Base-by-base conservation (phyloP, 2,113 vertebrate genomes). In the Leiothrix lutea region DNA sequence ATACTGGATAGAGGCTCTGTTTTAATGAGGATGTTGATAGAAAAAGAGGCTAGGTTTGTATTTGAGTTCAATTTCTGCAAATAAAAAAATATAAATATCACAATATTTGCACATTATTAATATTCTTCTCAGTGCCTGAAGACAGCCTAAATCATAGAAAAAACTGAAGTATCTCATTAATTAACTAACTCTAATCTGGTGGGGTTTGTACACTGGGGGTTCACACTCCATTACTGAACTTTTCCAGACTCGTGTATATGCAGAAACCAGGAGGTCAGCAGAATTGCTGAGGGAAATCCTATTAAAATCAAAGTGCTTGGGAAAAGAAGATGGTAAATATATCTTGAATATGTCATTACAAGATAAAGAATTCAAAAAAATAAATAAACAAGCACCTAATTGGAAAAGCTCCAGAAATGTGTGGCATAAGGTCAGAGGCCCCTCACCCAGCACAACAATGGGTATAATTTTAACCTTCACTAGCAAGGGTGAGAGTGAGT, bases 101-200 rank as follows among this genome's bases (percentile, higher is more conserved):
- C 67, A 88, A 79, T 69, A 88, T 83, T 90, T 90, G 31, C 29
- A 88, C 47, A 21, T 92, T 64, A 75, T 40, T 89, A 86, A 73
- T 9, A 64, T 90, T 92, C 81, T 92, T 88, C 50, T 88, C 90
- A 90, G 64, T 71, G 91, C 81, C 90, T 80, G 75, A 94, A 95
- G 84, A 85, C 50, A 91, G 44, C 42, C 47, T 80, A 96, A 88
- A 88, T 82, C 74, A 84, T 40, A 77, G 72, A 94, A 90, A 92
- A 53, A 65, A 75, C 29, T 90, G 75, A 95, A 92, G 42, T 66
- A 90, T 62, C 74, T 93, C 57, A 80, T 83, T 96, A 95, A 96
- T 93, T 95, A 90, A 92, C 87, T 71, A 77, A 80, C 83, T 92
- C 31, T 88, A 65, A 87, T 93, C 90, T 92, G 67, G 64, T 72